phyloP scores from a whole-genome alignment of 2,113 vertebrate species.

The Ranitomeya variabilis region DNA sequence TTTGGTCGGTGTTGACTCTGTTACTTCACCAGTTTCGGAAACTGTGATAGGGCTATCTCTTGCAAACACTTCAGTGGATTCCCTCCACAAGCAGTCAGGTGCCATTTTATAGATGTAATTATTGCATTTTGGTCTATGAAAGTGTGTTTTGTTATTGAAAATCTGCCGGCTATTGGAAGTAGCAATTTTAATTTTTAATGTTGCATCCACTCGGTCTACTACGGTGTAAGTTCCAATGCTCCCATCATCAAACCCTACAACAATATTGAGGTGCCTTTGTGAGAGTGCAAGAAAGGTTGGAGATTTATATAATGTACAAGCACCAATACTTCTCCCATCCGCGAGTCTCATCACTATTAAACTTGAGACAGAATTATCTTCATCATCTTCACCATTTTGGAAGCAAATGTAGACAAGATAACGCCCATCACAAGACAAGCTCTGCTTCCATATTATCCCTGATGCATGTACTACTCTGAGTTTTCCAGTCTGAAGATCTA shows the following conservation, averaged over 20 bases:
- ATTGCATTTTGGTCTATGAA: conserved; percentile 87
- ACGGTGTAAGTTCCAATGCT: conserved; percentile 98
- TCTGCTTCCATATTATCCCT: conserved; percentile 92
- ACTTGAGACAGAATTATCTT: conserved; percentile 87
- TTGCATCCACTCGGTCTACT: conserved; percentile 94
- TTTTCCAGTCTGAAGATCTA: conserved; percentile 94
- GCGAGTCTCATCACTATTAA: conserved; percentile 97
- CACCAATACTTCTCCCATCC: conserved; percentile 96
- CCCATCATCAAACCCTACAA: conserved; percentile 95
- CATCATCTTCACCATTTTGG: conserved; percentile 87
- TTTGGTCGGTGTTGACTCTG: conserved; percentile 90
- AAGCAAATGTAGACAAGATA: conserved; percentile 98
- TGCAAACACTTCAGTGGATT: conserved; percentile 96
- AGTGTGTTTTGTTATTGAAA: conserved; percentile 88
- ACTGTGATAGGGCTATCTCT: conserved; percentile 97
- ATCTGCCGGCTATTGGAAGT: conserved; percentile 98
- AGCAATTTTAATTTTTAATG: conserved; percentile 98
- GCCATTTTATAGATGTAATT: conserved; percentile 90
- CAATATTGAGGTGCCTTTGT: conserved; percentile 94
- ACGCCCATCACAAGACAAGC: conserved; percentile 90
- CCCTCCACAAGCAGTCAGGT: conserved; percentile 94
- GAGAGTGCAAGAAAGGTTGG: conserved; percentile 93
- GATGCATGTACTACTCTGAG: conserved; percentile 88
- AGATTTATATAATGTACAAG: conserved; percentile 96
- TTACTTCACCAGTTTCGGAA: conserved; percentile 83